Evolutionary conservation across 1,140 invertebrate genomes (phyloP), one percentile per base, ranked within the genome.

Genomic region (Zaprionus gabonicus): DNA sequence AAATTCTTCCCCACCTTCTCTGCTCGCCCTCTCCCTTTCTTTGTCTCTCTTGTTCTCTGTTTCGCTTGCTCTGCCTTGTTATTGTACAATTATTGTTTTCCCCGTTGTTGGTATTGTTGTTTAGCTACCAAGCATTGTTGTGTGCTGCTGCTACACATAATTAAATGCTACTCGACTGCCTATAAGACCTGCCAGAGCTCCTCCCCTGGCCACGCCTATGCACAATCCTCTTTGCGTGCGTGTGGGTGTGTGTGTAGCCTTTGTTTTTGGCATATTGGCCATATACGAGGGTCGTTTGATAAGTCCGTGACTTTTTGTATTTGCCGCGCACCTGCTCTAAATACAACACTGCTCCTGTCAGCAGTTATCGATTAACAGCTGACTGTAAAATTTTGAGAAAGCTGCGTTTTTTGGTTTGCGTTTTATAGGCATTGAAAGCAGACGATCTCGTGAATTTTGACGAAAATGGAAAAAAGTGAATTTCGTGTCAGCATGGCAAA

Each of bases 241-340:
- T 25, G 13, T 9, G 20, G 25, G 38, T 4, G 34, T 66, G 51
- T 56, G 51, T 60, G 28, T 58, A 73, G 67, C 9, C 31, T 34
- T 82, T 82, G 82, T 67, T 86, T 72, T 78, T 62, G 79, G 70
- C 72, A 86, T 77, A 87, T 82, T 82, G 71, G 68, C 57, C 69
- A 51, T 83, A 81, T 83, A n/a, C n/a, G n/a, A n/a, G n/a, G n/a
- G n/a, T n/a, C n/a, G n/a, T n/a, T n/a, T n/a, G n/a, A n/a, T n/a
- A n/a, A n/a, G n/a, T n/a, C n/a, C n/a, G n/a, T n/a, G n/a, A n/a
- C n/a, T n/a, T n/a, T n/a, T n/a, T n/a, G n/a, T n/a, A n/a, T n/a
- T n/a, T n/a, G n/a, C n/a, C n/a, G n/a, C n/a, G n/a, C n/a, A n/a
- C n/a, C n/a, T n/a, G n/a, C n/a, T n/a, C n/a, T n/a, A n/a, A n/a